These are phyloP conservation scores for Neostethus bicornis DNA, from an alignment of 2,797 vertebrate species.

Conservation along the genomic window DNA sequence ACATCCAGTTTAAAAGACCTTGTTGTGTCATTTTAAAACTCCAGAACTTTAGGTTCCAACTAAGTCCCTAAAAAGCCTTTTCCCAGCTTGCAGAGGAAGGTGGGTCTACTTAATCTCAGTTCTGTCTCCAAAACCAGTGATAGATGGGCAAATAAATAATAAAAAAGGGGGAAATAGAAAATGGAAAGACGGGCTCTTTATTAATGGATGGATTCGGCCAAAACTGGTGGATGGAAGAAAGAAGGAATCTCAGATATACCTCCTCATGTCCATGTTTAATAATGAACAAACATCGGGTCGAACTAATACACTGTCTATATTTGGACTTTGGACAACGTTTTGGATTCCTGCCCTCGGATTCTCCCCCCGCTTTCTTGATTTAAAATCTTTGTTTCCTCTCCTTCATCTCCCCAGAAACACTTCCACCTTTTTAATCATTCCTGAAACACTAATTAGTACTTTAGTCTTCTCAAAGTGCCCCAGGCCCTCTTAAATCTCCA, in stretches of 20 bases:
- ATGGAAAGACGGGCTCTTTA: slow-evolving; percentile 61
- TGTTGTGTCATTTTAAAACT: background rate
- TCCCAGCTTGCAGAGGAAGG: slow-evolving; percentile 4
- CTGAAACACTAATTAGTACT: slow-evolving; percentile 68
- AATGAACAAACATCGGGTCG: slow-evolving; percentile 29
- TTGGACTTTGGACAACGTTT: too few relatives aligned
- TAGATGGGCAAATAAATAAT: slow-evolving; percentile 70
- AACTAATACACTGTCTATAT: slow-evolving; percentile 7
- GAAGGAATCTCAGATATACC: slow-evolving; percentile 29
- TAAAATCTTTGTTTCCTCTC: slow-evolving; percentile 29
- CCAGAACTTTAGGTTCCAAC: background rate
- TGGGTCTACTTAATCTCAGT: slow-evolving; percentile 1
- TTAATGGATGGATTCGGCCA: slow-evolving; percentile 73
- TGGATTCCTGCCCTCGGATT: slow-evolving; percentile 32
- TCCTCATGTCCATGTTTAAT: slow-evolving; percentile 32
- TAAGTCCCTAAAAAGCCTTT: background rate
- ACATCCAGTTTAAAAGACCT: background rate
- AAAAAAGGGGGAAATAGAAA: slow-evolving; percentile 54
- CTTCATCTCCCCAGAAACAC: slow-evolving; percentile 15
- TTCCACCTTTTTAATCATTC: slow-evolving; percentile 60
- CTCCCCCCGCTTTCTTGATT: slow-evolving; percentile 14
- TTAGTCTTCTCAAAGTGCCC: slow-evolving; percentile 62
- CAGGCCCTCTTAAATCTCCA: slow-evolving; percentile 42
- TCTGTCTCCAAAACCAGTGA: slow-evolving; percentile 2
- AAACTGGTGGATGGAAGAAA: slow-evolving; percentile 67